Percentiles rank a stretch among this genome's conserved stretches.
These are phyloP conservation scores for Galaxias olidus DNA, from an alignment of 2,797 vertebrate genomes.

Conservation along the genomic window DNA sequence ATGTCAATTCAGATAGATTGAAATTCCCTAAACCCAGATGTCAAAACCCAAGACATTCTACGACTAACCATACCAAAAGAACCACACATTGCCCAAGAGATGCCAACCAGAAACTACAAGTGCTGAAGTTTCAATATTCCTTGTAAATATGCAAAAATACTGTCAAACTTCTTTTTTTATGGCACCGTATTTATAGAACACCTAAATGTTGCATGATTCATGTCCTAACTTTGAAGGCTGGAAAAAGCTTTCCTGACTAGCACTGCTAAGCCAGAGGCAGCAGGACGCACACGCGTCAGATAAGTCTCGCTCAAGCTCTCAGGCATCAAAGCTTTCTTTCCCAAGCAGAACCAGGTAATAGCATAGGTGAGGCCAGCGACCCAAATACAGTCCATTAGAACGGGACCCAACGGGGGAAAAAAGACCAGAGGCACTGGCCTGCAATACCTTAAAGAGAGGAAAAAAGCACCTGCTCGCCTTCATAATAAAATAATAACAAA, in stretches of 20 bases:
- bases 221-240: constrained; percentile 4
- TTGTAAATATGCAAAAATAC: background rate
- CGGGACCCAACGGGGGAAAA: background rate
- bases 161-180: too few relatives aligned
- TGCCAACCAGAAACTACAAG: too few relatives aligned
- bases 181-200: background rate
- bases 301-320: constrained; percentile 19
- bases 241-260: constrained; percentile 20
- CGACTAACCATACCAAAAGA: too few relatives aligned
- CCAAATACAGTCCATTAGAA: constrained; percentile 26
- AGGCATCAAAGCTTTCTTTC: constrained; percentile 26
- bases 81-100: too few relatives aligned
- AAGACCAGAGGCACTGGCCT: constrained; percentile 1
- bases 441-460: background rate
- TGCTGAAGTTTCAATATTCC: background rate
- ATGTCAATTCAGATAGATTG: too few relatives aligned
- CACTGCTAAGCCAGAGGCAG: background rate
- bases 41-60: too few relatives aligned
- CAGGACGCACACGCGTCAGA: constrained; percentile 3
- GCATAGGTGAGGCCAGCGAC: constrained; percentile 16
- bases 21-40: too few relatives aligned
- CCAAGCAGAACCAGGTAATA: constrained; percentile 6
- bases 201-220: constrained; percentile 17
- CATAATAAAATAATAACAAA: too few relatives aligned
- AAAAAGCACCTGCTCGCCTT: background rate